These are phyloP conservation scores for Taphrorychus bicolor DNA, from an alignment of 2,888 invertebrate genomes.

Conservation along the genomic window DNA sequence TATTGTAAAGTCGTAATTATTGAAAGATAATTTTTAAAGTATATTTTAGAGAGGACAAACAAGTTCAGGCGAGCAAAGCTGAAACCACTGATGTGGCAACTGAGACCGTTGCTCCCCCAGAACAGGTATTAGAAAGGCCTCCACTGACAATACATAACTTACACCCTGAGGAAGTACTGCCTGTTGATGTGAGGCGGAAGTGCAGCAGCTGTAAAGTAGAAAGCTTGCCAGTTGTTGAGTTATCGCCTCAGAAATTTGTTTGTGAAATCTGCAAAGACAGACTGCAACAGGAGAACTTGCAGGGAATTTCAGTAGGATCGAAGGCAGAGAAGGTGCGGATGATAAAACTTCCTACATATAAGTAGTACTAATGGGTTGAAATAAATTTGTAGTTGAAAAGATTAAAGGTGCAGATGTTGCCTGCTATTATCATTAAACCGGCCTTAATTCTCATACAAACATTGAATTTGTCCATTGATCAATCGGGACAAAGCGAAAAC, in stretches of 20 bases:
- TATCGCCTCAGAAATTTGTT: conserved; percentile 3
- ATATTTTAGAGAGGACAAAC: conserved; percentile 5
- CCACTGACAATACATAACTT: not conserved
- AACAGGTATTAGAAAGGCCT: no score
- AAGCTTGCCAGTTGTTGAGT: conserved; percentile 2
- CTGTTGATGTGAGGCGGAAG: not conserved
- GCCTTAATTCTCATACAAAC: conserved; percentile 54
- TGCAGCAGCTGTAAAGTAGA: conserved; percentile 12
- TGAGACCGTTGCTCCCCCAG: not conserved
- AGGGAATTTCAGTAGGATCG: not conserved
- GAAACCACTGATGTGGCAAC: not conserved
- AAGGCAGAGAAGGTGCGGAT: not conserved
- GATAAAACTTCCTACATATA: not conserved
- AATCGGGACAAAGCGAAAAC: conserved; percentile 26
- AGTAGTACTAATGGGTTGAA: not conserved
- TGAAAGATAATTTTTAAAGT: not conserved
- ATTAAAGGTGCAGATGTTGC: conserved; percentile 42
- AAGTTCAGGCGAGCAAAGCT: not conserved
- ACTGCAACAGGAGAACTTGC: conserved; percentile 13
- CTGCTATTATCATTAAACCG: conserved; percentile 62
- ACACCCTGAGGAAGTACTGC: not conserved
- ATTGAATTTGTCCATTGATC: conserved; percentile 30
- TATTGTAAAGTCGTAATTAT: not conserved
- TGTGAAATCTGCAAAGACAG: conserved; percentile 2
- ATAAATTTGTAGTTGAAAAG: conserved; percentile 22